Base-by-base conservation (phyloP, 2,113 vertebrate species). In the Hypanus sabinus region DNA sequence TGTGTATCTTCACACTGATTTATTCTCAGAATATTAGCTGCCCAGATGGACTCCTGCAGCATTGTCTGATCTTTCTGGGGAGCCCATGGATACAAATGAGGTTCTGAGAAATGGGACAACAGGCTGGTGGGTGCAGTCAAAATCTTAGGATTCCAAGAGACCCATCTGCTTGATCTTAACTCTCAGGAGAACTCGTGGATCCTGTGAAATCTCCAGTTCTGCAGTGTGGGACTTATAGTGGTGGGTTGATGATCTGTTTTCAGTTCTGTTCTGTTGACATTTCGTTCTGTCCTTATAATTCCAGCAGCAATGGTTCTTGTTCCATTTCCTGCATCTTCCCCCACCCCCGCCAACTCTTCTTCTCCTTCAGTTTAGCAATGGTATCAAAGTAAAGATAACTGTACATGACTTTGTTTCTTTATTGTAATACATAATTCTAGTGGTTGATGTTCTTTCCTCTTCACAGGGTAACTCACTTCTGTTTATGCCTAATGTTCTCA, bases 391-490 rank as follows among this genome's bases (percentile, higher is more conserved):
- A n/a, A 18, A 68, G 85, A 65, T 7, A 18, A 14, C 65, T 65
- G 30, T 90, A n/a, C 46, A 46, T 90, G 60, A 90, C 62, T n/a
- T 90, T 65, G 85, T 5, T 68, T 90, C 16, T 65, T 65, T 90
- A 5, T 90, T 90, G 60, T n/a, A 5, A 20, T 65, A 65, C 33
- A 16, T 65, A 90, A 65, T 20, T n/a, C n/a, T 65, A 33, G 14
- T n/a, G 36, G 7, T 90, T 93, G 27, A 8, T 94, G 12, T 94
- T 96, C 95, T 75, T 6, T 33, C 96, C 92, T 97, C 94, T 95
- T 94, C 96, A 99, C 96, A 99, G 99, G 99, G 98, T 95, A 99
- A 98, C 97, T 98, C 98, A 96, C 98, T 99, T 95, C 97, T 99
- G 94, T 99, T 98, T 94, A 98, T 99, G 96, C 98, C 99, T 94